Conservation (phyloP, 2,797 vertebrate genomes). For the Xenopus petersii region DNA sequence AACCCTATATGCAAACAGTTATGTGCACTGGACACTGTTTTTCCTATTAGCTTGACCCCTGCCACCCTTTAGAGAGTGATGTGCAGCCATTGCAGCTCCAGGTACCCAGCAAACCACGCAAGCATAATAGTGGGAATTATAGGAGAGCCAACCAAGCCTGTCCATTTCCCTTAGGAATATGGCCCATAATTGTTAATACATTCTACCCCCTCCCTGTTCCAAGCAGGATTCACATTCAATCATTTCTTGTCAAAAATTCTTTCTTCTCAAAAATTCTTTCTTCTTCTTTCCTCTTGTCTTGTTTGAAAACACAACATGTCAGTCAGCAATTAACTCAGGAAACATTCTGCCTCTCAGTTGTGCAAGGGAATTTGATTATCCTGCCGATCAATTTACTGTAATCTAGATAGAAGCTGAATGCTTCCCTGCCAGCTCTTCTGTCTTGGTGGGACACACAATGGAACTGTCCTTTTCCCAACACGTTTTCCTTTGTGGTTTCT, state of each 20-base stretch:
- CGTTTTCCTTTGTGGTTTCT: slow-evolving; percentile 7
- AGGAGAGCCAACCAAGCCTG: neutral
- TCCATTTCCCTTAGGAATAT: too few relatives aligned
- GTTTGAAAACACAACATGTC: slow-evolving; percentile 46
- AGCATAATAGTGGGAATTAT: too few relatives aligned
- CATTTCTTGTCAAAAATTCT: slow-evolving; percentile 29
- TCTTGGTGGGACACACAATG: slow-evolving; percentile 36
- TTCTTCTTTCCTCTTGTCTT: slow-evolving; percentile 35
- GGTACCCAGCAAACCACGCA: too few relatives aligned
- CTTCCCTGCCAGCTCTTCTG: slow-evolving; percentile 3
- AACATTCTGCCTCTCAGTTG: slow-evolving; percentile 31
- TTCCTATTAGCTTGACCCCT: too few relatives aligned
- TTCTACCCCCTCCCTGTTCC: slow-evolving; percentile 5
- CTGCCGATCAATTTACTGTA: slow-evolving; percentile 35
- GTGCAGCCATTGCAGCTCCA: too few relatives aligned
- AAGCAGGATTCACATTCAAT: slow-evolving; percentile 36
- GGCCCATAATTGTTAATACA: slow-evolving; percentile 6
- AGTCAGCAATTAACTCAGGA: slow-evolving; percentile 40
- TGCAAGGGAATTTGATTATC: slow-evolving; percentile 40
- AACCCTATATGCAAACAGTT: too few relatives aligned
- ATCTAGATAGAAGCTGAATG: slow-evolving; percentile 24
- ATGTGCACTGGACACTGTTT: too few relatives aligned
- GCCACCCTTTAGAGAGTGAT: too few relatives aligned
- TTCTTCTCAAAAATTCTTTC: slow-evolving; percentile 21
- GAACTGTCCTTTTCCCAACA: slow-evolving; percentile 10